Evolutionary conservation across 2,113 vertebrate genomes (phyloP).

Genomic region (Mesembrinibis cayennensis): DNA sequence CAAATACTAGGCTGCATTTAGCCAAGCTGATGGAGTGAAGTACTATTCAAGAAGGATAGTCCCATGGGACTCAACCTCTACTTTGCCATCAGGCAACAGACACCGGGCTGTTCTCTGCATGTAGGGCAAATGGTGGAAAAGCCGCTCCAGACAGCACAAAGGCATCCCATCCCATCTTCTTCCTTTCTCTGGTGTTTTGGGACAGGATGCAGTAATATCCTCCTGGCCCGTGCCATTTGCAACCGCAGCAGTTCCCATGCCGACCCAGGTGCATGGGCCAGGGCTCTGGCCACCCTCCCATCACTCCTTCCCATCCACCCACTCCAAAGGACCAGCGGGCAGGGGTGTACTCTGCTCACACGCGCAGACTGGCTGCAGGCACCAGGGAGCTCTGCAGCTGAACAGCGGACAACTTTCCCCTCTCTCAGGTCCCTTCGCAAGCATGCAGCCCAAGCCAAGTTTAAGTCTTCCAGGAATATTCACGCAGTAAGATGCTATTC

Average conservation of each 20-base stretch:
- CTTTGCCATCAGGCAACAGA: neutral
- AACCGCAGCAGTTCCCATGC: neutral
- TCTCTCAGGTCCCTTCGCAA: rapidly evolving
- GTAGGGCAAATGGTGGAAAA: rapidly evolving
- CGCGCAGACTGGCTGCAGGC: rapidly evolving
- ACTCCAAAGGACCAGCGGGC: rapidly evolving
- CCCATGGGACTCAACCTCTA: neutral
- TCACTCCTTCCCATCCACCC: neutral
- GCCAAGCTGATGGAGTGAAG: neutral
- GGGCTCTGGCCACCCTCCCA: neutral
- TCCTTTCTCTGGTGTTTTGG: neutral
- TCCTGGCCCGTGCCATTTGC: rapidly evolving
- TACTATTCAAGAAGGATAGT: neutral
- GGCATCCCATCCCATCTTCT: neutral
- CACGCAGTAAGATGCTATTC: neutral
- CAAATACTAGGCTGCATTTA: neutral
- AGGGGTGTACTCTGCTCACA: neutral
- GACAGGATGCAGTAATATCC: neutral
- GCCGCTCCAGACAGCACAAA: neutral
- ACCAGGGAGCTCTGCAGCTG: rapidly evolving
- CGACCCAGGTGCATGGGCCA: rapidly evolving
- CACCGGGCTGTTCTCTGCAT: rapidly evolving
- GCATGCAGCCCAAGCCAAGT: neutral
- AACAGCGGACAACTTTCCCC: neutral
- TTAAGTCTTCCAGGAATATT: neutral